Evolutionary conservation across 2,888 invertebrate species (phyloP).

Genomic region (Dioctria linearis): DNA sequence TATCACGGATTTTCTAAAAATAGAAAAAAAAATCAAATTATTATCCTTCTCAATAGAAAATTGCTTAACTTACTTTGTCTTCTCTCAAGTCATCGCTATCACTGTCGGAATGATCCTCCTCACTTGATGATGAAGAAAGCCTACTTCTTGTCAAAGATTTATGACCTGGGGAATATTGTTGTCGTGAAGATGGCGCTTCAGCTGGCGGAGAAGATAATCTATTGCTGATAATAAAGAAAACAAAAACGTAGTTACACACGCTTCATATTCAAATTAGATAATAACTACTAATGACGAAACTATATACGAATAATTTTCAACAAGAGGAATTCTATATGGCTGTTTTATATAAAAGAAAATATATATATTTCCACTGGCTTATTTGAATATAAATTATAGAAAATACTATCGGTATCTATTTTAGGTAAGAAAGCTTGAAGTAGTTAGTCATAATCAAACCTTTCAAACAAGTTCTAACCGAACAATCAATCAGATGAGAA

Average conservation of each 20-base stretch:
- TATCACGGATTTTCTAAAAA: slow-evolving; percentile 66
- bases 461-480: no score
- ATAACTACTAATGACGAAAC: not conserved
- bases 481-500: no score
- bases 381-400: no score
- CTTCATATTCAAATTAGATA: not conserved
- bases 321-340: no score
- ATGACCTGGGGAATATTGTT: slow-evolving; percentile 48
- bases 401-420: no score
- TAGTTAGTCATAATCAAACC: no score
- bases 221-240: slow-evolving; percentile 48
- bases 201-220: slow-evolving; percentile 58
- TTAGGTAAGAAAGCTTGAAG: no score
- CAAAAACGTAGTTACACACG: not conserved
- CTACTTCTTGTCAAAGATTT: slow-evolving; percentile 62
- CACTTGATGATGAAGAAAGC: slow-evolving; percentile 58
- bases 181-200: slow-evolving; percentile 26
- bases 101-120: slow-evolving; percentile 62
- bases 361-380: no score
- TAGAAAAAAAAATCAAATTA: slow-evolving; percentile 23
- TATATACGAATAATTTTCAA: no score
- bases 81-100: slow-evolving; percentile 63
- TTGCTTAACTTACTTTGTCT: slow-evolving; percentile 48
- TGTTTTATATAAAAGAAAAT: no score
- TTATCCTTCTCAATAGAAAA: slow-evolving; percentile 1